Evolutionary conservation across 2,797 vertebrate genomes (phyloP), one percentile per base, ranked within the genome.

Genomic region (Acestrorhynchus altus): DNA sequence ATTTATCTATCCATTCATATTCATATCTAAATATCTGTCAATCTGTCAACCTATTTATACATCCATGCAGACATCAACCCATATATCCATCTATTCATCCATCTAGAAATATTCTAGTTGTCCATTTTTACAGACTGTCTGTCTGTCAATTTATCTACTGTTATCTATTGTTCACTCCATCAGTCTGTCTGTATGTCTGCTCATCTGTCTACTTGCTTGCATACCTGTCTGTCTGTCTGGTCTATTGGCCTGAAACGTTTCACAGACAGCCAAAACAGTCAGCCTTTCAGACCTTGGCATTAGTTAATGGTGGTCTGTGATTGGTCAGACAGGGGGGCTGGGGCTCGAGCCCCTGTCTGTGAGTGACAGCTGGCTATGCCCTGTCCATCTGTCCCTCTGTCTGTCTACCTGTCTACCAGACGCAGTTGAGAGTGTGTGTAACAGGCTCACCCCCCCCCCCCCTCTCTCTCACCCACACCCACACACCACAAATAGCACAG

Each of bases 291-390:
- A 60, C 4, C 42, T 47, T 47, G 46, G 70, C 40, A 71, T 69
- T 35, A 16, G 46, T 26, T 5, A 69, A 28, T 28, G 0, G 16
- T n/a, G 26, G 51, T 35, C 68, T 78, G 24, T 71, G 68, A 82
- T 80, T 82, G 82, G 84, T n/a, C 67, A n/a, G 22, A n/a, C 24
- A 7, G 40, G 35, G 54, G 80, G 13, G 68, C 42, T 67, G 68
- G 22, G 22, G 11, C 11, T 71, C 65, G 46, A 65, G 18, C 76
- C 75, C 59, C 73, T 75, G 2, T 3, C 39, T 20, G 1, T 70
- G 46, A 68, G 8, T n/a, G 76, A 74, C 76, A 74, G 72, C 70
- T 83, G 75, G 20, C 51, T 31, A 13, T 65, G 72, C 51, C 31
- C 56, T 54, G 26, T 8, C 8, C 26, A 60, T 60, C 57, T 31